Conservation (phyloP, 2,797 vertebrate species). For the Tapirus indicus region DNA sequence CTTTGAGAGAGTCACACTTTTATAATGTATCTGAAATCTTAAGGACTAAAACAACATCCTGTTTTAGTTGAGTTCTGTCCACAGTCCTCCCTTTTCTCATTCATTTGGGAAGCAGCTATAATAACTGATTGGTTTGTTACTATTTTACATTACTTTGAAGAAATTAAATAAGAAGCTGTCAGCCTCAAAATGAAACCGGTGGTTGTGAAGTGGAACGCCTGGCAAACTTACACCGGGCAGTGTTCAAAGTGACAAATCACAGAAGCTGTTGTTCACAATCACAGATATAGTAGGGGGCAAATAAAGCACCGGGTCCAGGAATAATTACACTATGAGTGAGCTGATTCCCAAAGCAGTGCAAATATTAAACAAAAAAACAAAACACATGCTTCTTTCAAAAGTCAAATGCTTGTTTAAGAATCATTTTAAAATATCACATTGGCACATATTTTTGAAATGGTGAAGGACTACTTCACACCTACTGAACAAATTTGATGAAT, state of each 20-base stretch:
- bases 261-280: constrained; percentile 45
- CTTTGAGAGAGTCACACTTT: not conserved
- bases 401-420: constrained; percentile 27
- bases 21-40: not conserved
- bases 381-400: constrained; percentile 6
- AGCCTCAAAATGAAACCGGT: constrained; percentile 54
- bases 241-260: constrained; percentile 71
- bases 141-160: constrained; percentile 22
- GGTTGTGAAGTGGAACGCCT: not conserved
- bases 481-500: not conserved
- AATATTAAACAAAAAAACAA: constrained; percentile 56
- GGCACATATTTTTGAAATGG: not conserved
- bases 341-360: not conserved
- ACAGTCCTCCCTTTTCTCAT: not conserved
- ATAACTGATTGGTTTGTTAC: not conserved
- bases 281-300: constrained; percentile 16
- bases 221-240: not conserved
- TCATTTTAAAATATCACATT: not conserved
- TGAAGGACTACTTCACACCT: not conserved
- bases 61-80: not conserved
- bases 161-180: constrained; percentile 52
- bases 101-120: constrained; percentile 6
- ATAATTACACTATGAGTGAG: constrained; percentile 70
- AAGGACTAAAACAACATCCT: not conserved
- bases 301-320: constrained; percentile 48